These are phyloP conservation scores for Hirtodrosophila cameraria DNA, from an alignment of 2,888 invertebrate genomes.

Conservation along the genomic window DNA sequence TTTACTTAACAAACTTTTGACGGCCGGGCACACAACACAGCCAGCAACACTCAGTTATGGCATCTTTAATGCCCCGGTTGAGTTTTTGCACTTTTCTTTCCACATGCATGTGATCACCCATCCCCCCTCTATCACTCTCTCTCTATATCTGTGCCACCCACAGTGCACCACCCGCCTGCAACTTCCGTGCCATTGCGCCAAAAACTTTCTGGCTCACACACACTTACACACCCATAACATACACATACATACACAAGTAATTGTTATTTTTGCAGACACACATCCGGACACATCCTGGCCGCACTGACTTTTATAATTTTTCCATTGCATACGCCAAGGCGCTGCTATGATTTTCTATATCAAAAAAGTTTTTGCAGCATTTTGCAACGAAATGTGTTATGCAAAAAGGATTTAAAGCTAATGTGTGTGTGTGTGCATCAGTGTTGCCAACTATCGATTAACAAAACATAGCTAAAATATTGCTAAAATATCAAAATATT, in stretches of 20 bases:
- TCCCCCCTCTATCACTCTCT: neutral
- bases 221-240: constrained; percentile 8
- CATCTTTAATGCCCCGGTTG: constrained; percentile 71
- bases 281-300: constrained; percentile 60
- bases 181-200: constrained; percentile 69
- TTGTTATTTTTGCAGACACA: constrained; percentile 66
- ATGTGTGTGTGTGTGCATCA: neutral
- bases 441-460: too few species aligned
- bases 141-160: neutral
- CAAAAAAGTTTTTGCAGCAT: constrained; percentile 54
- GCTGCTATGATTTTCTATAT: constrained; percentile 54
- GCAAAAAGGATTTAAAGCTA: constrained; percentile 36
- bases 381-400: constrained; percentile 24
- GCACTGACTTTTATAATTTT: constrained; percentile 56
- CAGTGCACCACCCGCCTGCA: constrained; percentile 24
- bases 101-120: neutral
- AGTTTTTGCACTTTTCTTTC: constrained; percentile 54
- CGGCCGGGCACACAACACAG: constrained; percentile 41
- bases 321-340: constrained; percentile 57
- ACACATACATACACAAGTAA: constrained; percentile 40
- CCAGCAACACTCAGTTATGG: constrained; percentile 60
- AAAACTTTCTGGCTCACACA: constrained; percentile 58
- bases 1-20: constrained; percentile 73
- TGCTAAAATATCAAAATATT: too few species aligned
- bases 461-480: too few species aligned